Evolutionary conservation across 1,140 invertebrate species (phyloP), one percentile per base, ranked within the genome.

Genomic region (Phymorhynchus buccinoides): DNA sequence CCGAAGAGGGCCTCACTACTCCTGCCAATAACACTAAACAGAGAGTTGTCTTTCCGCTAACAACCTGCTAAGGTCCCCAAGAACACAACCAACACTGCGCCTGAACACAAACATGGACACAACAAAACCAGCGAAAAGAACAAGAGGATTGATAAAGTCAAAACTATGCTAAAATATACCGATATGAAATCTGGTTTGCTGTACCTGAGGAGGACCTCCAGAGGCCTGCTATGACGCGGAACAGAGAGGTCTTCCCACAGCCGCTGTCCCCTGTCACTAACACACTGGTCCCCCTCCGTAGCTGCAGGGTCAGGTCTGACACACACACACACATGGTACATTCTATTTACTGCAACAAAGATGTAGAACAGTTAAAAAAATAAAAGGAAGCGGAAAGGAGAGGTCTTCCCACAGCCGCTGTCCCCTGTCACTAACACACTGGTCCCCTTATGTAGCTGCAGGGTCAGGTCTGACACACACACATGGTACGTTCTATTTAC

Each of bases 341-440:
- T n/a, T n/a, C n/a, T n/a, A n/a, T 52, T 22, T 12, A 22, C 7
- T 12, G 48, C 48, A 52, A 22, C 22, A 22, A 52, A 7, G 7
- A 22, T 52, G 48, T 52, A 12, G 22, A 22, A 52, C 48, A 52
- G 48, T 52, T 52, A 52, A 12, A 6, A 95, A n/a, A n/a, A n/a
- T n/a, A n/a, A n/a, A n/a, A n/a, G n/a, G n/a, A n/a, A 91, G 79
- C 95, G 89, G 16, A 96, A 89, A 30, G 96, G 85, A 42, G 95
- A 95, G 73, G 94, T 95, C 90, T 96, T 96, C 30, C 95, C 95
- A 90, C 93, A 93, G 1, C 95, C 95, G 91, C 95, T 95, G 80
- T 93, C 91, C 37, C 95, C 95, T 66, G 94, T 95, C n/a, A 96
- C 93, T 2, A 96, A 52, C 48, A 52, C 48, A 52, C 9, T 22